phyloP scores from a whole-genome alignment of 2,113 vertebrate genomes.

The Corythornis vintsioides region DNA sequence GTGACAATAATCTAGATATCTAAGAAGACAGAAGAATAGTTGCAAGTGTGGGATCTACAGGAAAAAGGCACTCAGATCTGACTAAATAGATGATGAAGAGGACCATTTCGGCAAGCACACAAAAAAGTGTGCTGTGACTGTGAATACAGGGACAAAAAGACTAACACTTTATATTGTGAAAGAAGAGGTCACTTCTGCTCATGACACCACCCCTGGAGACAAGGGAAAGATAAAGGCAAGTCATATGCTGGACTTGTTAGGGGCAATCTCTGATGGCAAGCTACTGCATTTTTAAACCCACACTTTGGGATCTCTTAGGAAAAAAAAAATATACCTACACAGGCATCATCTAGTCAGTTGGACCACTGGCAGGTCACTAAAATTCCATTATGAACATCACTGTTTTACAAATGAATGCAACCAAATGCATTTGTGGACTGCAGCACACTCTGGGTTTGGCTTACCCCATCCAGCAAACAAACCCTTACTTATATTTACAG shows the following conservation, averaged over 20 bases:
- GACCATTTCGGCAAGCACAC: constrained; percentile 2
- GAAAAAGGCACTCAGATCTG: constrained; percentile 14
- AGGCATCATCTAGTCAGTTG: neutral
- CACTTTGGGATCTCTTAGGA: neutral
- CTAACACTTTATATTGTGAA: neutral
- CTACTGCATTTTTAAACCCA: neutral
- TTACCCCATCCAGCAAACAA: neutral
- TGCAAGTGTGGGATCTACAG: neutral
- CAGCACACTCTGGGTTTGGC: neutral
- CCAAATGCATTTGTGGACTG: neutral
- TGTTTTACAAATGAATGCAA: neutral
- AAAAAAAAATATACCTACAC: neutral
- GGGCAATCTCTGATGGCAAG: neutral
- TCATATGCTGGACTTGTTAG: neutral
- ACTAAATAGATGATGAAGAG: constrained; percentile 41
- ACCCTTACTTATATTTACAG: neutral
- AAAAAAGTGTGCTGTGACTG: neutral
- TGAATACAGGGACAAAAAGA: neutral
- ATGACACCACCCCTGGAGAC: neutral
- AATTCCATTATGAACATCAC: neutral
- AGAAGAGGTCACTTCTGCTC: neutral
- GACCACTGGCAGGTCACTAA: neutral
- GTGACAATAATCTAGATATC: neutral
- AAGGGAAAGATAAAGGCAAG: neutral
- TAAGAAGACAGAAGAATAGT: neutral